Conservation (phyloP, 2,888 invertebrate genomes). For the Trichopria drosophilae region DNA sequence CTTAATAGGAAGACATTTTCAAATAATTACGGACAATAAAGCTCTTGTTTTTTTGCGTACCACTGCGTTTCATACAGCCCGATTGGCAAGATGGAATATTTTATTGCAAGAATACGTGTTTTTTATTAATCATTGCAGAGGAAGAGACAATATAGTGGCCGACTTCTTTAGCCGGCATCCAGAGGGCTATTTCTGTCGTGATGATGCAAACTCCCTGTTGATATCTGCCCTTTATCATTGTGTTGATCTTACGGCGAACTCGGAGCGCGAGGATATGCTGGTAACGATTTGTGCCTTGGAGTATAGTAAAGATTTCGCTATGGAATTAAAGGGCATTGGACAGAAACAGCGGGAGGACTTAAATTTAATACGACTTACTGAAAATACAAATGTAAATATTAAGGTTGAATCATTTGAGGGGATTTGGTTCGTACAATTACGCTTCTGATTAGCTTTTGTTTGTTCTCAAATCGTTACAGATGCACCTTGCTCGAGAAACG, state of each 20-base stretch:
- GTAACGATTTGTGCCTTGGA: no score
- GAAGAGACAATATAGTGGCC: slow-evolving; percentile 21
- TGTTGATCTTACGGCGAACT: no score
- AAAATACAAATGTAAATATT: no score
- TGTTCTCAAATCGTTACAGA: not conserved
- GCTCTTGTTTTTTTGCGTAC: slow-evolving; percentile 8
- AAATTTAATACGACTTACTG: no score
- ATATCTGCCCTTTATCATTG: no score
- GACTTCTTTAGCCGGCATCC: slow-evolving; percentile 20
- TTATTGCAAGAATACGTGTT: slow-evolving; percentile 22
- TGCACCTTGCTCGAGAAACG: not conserved
- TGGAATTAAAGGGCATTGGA: no score
- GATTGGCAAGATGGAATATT: slow-evolving; percentile 15
- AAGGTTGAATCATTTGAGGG: no score
- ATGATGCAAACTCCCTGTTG: no score
- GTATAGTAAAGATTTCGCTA: no score
- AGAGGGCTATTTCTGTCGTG: not conserved
- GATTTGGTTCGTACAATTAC: no score
- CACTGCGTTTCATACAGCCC: slow-evolving; percentile 9
- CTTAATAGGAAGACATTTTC: slow-evolving; percentile 10
- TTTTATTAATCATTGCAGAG: slow-evolving; percentile 17
- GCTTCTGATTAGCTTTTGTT: not conserved
- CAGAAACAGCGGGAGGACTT: no score
- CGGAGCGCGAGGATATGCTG: no score
- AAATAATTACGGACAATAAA: slow-evolving; percentile 27